These are phyloP conservation scores for Picus viridis DNA, from an alignment of 2,797 vertebrate species.

Conservation along the genomic window DNA sequence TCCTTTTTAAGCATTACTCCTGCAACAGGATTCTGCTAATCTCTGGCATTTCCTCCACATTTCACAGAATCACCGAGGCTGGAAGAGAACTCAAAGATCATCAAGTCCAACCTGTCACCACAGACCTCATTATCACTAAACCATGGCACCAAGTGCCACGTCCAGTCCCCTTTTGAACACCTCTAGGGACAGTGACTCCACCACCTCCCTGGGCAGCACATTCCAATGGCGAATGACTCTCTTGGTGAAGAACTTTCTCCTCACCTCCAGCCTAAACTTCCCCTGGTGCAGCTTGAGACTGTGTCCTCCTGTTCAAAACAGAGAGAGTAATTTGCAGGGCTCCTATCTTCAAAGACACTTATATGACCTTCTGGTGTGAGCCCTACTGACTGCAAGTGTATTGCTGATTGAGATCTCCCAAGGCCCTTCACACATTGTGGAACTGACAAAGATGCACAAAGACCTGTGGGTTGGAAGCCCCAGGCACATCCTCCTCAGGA, in stretches of 20 bases:
- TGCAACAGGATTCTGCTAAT: not conserved
- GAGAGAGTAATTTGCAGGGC: not conserved
- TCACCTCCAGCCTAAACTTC: too few species aligned
- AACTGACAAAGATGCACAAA: not conserved
- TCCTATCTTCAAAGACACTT: not conserved
- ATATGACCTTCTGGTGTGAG: not conserved
- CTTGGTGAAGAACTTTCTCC: too few species aligned
- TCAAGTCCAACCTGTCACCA: too few species aligned
- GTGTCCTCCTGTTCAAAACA: too few species aligned
- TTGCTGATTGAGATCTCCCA: not conserved
- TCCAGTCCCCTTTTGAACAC: too few species aligned
- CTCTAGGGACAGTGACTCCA: too few species aligned
- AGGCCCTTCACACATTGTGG: not conserved
- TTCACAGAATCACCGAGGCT: not conserved
- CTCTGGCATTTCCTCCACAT: not conserved
- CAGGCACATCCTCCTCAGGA: not conserved
- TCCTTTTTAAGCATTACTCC: not conserved
- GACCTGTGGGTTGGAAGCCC: not conserved
- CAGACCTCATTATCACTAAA: too few species aligned
- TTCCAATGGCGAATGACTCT: too few species aligned
- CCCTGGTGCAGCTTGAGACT: too few species aligned
- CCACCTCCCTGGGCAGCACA: too few species aligned
- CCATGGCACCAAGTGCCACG: too few species aligned
- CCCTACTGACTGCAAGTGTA: not conserved
- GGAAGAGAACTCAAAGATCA: too few species aligned